Conservation (phyloP, 37 sponge, comb jelly and placozoan genomes). For the Spongilla lacustris region DNA sequence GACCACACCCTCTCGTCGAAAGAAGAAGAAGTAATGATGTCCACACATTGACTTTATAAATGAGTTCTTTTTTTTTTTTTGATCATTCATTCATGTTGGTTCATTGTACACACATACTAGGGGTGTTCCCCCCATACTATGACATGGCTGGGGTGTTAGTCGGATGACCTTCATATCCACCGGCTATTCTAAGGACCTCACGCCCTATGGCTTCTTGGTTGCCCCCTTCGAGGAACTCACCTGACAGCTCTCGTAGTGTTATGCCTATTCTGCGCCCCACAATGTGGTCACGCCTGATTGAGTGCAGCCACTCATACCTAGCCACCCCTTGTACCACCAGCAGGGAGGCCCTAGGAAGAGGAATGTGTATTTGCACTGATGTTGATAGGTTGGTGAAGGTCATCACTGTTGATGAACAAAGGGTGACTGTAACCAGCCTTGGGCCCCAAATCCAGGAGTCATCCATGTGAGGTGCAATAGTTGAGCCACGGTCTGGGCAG, state of each 20-base stretch:
- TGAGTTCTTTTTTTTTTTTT: background rate
- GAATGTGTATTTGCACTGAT: slow-evolving; percentile 52
- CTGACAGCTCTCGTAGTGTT: slow-evolving; percentile 88
- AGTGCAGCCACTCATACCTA: slow-evolving; percentile 87
- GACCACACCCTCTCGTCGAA: slow-evolving; percentile 3
- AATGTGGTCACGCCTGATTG: slow-evolving; percentile 81
- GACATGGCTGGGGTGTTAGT: background rate
- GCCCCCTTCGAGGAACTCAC: slow-evolving; percentile 62
- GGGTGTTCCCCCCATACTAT: no score
- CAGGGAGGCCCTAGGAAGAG: slow-evolving; percentile 78
- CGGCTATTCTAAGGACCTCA: slow-evolving; percentile 52
- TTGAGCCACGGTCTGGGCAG: slow-evolving; percentile 76
- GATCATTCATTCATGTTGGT: background rate
- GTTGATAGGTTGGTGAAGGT: slow-evolving; percentile 59
- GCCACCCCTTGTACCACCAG: slow-evolving; percentile 79
- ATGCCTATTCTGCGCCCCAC: slow-evolving; percentile 71
- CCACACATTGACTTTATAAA: background rate
- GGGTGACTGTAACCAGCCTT: slow-evolving; percentile 88
- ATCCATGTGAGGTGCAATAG: slow-evolving; percentile 93
- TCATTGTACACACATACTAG: background rate
- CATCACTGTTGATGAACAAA: slow-evolving; percentile 78
- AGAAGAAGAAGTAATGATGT: slow-evolving; percentile 16
- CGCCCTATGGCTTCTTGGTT: slow-evolving; percentile 54
- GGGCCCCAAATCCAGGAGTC: slow-evolving; percentile 98
- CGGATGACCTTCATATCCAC: slow-evolving; percentile 52